A percentile compares a stretch with the other conserved stretches of the same genome.
Evolutionary conservation across 2,113 vertebrate genomes (phyloP).

Genomic region (Stictonetta naevosa): DNA sequence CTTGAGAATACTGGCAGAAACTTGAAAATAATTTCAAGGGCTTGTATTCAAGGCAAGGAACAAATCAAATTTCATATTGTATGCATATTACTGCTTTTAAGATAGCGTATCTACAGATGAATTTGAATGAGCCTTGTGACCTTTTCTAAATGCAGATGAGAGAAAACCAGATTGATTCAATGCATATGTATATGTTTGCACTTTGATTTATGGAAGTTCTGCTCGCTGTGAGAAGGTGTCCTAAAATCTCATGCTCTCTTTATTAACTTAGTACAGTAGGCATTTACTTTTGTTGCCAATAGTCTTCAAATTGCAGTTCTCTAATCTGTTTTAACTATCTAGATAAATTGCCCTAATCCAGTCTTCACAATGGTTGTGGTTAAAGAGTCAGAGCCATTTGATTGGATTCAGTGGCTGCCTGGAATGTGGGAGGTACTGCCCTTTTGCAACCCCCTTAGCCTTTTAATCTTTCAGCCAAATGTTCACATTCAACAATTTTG

Average conservation of each 20-base stretch:
- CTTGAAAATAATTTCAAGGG: background rate
- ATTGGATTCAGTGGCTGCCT: slow-evolving; percentile 86
- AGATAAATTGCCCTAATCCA: slow-evolving; percentile 88
- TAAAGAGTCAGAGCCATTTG: slow-evolving; percentile 86
- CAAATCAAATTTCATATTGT: background rate
- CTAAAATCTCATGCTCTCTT: slow-evolving; percentile 70
- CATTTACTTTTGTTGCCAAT: slow-evolving; percentile 83
- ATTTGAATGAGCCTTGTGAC: slow-evolving; percentile 50
- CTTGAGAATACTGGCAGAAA: background rate
- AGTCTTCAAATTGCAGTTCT: slow-evolving; percentile 83
- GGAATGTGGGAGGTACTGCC: slow-evolving; percentile 88
- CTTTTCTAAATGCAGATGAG: slow-evolving; percentile 49
- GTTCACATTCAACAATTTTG: slow-evolving; percentile 91
- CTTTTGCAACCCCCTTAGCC: slow-evolving; percentile 86
- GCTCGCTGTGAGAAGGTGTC: slow-evolving; percentile 30
- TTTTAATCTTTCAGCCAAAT: slow-evolving; percentile 91
- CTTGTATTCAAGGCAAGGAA: background rate
- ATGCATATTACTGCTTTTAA: background rate
- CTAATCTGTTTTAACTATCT: slow-evolving; percentile 89
- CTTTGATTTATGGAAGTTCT: slow-evolving; percentile 47
- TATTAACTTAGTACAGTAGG: slow-evolving; percentile 81
- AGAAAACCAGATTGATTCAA: slow-evolving; percentile 9
- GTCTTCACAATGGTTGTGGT: slow-evolving; percentile 84
- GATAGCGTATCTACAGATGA: background rate
- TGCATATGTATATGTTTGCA: background rate